These are phyloP conservation scores for Drosophila kepulauana DNA, from an alignment of 1,140 invertebrate species.

Conservation along the genomic window DNA sequence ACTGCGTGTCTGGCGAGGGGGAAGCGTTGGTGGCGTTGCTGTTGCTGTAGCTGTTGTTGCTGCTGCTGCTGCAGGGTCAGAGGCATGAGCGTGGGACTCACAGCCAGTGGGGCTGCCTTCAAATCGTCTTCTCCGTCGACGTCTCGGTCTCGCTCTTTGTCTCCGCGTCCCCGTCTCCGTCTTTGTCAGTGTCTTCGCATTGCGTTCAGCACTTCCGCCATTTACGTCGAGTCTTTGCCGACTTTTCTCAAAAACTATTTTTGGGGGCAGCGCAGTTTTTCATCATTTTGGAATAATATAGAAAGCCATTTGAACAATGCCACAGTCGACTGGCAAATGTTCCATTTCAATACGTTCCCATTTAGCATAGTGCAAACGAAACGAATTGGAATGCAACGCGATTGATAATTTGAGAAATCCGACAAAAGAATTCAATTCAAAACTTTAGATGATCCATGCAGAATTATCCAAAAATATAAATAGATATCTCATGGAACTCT, in stretches of 20 bases:
- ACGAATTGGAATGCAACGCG: background rate
- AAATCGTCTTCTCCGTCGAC: constrained; percentile 23
- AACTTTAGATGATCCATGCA: no score
- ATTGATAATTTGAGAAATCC: no score
- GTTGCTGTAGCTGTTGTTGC: background rate
- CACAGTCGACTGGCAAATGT: background rate
- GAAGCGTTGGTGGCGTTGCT: background rate
- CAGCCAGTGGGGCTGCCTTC: constrained; percentile 22
- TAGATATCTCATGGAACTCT: no score
- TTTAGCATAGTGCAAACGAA: no score
- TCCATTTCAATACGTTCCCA: constrained; percentile 22
- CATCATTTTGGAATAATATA: constrained; percentile 41
- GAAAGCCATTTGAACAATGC: constrained; percentile 29
- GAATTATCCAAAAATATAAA: no score
- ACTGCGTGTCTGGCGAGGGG: background rate
- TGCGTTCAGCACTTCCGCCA: constrained; percentile 72
- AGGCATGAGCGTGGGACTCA: constrained; percentile 52
- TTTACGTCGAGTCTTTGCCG: constrained; percentile 36
- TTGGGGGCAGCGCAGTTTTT: constrained; percentile 45
- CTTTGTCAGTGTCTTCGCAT: constrained; percentile 38
- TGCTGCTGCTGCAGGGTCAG: constrained; percentile 21
- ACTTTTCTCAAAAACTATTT: constrained; percentile 68
- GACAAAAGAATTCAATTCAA: no score
- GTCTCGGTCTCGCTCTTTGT: constrained; percentile 15
- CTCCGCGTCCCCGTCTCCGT: constrained; percentile 1